Percentiles rank a stretch among this genome's conserved stretches.
Evolutionary conservation across 2,888 invertebrate species (phyloP).

Genomic region (Drosophila peninsularis): DNA sequence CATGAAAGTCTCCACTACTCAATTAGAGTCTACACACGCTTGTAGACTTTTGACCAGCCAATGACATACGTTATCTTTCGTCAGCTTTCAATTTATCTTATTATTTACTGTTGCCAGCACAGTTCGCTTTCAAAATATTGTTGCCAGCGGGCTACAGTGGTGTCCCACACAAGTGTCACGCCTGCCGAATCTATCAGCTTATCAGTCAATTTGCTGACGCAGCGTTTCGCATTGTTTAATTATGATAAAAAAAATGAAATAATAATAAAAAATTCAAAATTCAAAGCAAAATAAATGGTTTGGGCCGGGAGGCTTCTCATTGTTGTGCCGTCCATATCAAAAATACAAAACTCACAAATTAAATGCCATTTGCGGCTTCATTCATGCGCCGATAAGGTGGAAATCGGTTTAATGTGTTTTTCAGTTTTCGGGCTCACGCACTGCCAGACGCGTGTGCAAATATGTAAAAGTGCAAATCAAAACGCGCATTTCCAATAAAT

Average conservation of each 20-base stretch:
- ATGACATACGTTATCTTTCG: neutral
- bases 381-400: conserved; percentile 70
- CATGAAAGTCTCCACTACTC: neutral
- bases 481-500: conserved; percentile 50
- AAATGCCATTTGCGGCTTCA: conserved; percentile 75
- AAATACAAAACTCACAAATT: conserved; percentile 68
- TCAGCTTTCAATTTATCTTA: neutral
- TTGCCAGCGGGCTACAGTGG: conserved; percentile 8
- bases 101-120: neutral
- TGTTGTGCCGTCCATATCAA: conserved; percentile 57
- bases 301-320: conserved; percentile 10
- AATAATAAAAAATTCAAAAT: conserved; percentile 50
- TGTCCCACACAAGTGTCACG: conserved; percentile 8
- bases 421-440: conserved; percentile 47
- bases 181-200: conserved; percentile 21
- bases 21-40: neutral
- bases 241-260: conserved; percentile 59
- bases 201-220: conserved; percentile 64
- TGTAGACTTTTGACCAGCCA: conserved; percentile 1
- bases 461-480: conserved; percentile 13
- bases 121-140: neutral
- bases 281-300: conserved; percentile 42
- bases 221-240: conserved; percentile 58
- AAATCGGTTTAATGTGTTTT: conserved; percentile 67
- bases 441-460: conserved; percentile 37